Evolutionary conservation across 1,140 invertebrate species (phyloP).

Genomic region (Drosophila pachea): DNA sequence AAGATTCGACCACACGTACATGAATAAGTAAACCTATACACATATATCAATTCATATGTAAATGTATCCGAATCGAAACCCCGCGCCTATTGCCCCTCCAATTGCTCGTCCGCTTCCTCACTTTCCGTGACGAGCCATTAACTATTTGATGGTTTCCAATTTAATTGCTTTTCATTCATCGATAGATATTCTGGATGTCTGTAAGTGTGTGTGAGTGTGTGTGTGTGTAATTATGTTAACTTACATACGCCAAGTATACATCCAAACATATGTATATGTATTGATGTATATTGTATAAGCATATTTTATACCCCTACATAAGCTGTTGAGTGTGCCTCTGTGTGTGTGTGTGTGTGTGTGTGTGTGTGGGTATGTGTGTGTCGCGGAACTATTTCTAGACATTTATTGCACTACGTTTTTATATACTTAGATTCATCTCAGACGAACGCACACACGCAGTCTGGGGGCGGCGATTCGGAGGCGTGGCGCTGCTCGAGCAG

Average conservation of each 20-base stretch:
- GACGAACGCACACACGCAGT: constrained; percentile 2
- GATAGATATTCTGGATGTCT: constrained; percentile 57
- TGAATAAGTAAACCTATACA: constrained; percentile 10
- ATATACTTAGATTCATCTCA: constrained; percentile 2
- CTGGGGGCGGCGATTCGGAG: neutral
- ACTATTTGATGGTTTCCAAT: constrained; percentile 35
- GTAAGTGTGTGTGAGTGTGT: constrained; percentile 18
- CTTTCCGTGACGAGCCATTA: constrained; percentile 26
- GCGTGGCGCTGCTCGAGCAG: constrained; percentile 5
- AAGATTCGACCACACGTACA: constrained; percentile 29
- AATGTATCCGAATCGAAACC: constrained; percentile 21
- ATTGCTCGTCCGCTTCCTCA: neutral
- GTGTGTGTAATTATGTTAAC: constrained; percentile 27
- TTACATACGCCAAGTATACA: constrained; percentile 7
- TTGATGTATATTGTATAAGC: constrained; percentile 34
- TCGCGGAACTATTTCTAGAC: constrained; percentile 1
- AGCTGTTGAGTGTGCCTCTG: constrained; percentile 17
- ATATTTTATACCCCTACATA: constrained; percentile 22
- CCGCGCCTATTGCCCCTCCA: neutral
- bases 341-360: constrained; percentile 5
- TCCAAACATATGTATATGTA: constrained; percentile 14
- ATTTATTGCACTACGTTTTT: constrained; percentile 8
- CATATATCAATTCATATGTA: constrained; percentile 1
- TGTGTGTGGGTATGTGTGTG: constrained; percentile 13
- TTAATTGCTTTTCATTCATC: constrained; percentile 53